phyloP scores from a whole-genome alignment of 2,888 invertebrate genomes.

The Melieria picta region DNA sequence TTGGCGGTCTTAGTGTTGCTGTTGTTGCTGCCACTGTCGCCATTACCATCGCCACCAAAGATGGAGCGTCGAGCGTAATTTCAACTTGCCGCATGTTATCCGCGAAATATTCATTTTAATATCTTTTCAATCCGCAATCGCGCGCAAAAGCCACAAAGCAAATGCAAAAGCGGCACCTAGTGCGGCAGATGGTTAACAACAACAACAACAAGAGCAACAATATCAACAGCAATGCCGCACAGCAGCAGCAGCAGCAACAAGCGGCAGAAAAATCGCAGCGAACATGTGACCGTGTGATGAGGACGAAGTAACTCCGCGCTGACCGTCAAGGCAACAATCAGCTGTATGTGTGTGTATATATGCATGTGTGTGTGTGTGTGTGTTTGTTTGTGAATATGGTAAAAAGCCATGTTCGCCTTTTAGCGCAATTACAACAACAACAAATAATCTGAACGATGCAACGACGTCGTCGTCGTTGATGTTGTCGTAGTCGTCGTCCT shows the following conservation, averaged over 20 bases:
- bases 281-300: slow-evolving; percentile 34
- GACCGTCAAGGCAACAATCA: slow-evolving; percentile 8
- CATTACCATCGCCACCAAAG: slow-evolving; percentile 45
- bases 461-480: slow-evolving; percentile 17
- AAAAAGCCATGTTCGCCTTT: slow-evolving; percentile 30
- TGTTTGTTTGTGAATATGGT: slow-evolving; percentile 21
- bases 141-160: slow-evolving; percentile 45
- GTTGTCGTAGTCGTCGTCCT: background rate
- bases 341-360: slow-evolving; percentile 28
- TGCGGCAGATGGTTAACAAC: no score
- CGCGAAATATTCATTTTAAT: slow-evolving; percentile 63
- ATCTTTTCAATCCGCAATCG: slow-evolving; percentile 60
- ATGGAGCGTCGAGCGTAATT: slow-evolving; percentile 51
- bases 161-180: slow-evolving; percentile 12
- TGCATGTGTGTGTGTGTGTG: slow-evolving; percentile 18
- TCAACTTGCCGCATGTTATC: slow-evolving; percentile 56
- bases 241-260: no score
- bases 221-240: no score
- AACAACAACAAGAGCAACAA: no score
- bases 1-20: slow-evolving; percentile 32
- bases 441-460: slow-evolving; percentile 18
- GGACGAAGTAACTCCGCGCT: slow-evolving; percentile 30
- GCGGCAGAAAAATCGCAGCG: background rate
- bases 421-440: slow-evolving; percentile 36
- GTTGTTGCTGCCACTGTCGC: slow-evolving; percentile 9